Base-by-base conservation (phyloP, 2,797 vertebrate species). In the Schizothorax lantsangensis region DNA sequence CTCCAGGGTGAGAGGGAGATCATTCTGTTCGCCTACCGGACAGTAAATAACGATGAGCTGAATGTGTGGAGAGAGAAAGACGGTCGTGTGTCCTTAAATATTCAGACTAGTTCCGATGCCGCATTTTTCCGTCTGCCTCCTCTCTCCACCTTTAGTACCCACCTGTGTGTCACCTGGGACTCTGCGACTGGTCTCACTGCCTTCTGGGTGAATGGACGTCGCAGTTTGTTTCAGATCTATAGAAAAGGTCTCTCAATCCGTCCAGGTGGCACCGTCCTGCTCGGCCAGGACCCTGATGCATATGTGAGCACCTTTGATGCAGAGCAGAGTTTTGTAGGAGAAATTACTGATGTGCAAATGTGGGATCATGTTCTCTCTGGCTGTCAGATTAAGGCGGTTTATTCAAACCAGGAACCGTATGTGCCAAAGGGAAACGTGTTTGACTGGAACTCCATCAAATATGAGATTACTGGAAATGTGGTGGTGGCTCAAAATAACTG, bases 121-220 rank as follows among this genome's bases (percentile, higher is more conserved):
- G 52, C 79, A 12, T 88, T 87, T 89, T 96, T 95, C 45, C 81
- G 88, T 52, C 91, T 95, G 75, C 94, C 95, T 0, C 90, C 91
- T 7, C 89, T 96, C 75, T 89, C 89, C 90, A 94, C 92, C 40
- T 95, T 96, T 93, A 92, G 73, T n/a, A 94, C 92, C 38, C 94
- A 95, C 87, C 90, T 96, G 47, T 96, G 95, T 87, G 89, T 96
- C 57, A 96, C 95, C 19, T 96, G 95, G 95, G 93, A 94, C 54
- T 95, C 95, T 9, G 89, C 43, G 52, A 91, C 90, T 0, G 94
- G 94, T 84, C 93, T 94, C 2, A 2, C 92, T 0, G 92, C 94
- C 0, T 93, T 94, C 38, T 95, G 95, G 96, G 26, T 95, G 52
- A 7, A 57, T 21, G 52, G 52, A 21, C 52, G 1, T 23, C 52